phyloP scores from a whole-genome alignment of 1,140 invertebrate species.

The Trachymyrmex septentrionalis region DNA sequence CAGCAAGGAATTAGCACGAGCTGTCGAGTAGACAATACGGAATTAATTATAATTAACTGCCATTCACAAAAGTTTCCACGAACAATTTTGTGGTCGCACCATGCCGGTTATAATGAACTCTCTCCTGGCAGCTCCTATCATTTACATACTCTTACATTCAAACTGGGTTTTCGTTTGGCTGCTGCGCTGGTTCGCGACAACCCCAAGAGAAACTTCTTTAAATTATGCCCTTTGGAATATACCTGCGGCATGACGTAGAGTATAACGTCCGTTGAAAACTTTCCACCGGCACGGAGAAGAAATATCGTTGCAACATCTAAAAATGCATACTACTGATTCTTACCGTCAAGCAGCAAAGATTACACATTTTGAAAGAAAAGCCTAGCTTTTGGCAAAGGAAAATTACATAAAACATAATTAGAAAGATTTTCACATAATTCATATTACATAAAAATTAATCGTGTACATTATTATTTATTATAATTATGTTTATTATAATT shows the following conservation, averaged over 20 bases:
- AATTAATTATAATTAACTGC: slow-evolving; percentile 83
- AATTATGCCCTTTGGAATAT: slow-evolving; percentile 68
- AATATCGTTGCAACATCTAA: slow-evolving; percentile 10
- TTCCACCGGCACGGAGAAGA: neutral
- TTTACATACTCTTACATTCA: slow-evolving; percentile 73
- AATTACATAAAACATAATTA: neutral
- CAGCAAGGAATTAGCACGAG: slow-evolving; percentile 66
- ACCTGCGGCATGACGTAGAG: slow-evolving; percentile 45
- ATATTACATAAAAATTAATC: neutral
- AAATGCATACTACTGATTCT: slow-evolving; percentile 37
- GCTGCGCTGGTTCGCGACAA: slow-evolving; percentile 58
- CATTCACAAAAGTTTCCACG: slow-evolving; percentile 77
- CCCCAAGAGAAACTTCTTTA: slow-evolving; percentile 67
- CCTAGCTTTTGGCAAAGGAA: neutral
- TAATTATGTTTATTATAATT: no score
- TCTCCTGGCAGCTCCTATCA: slow-evolving; percentile 68
- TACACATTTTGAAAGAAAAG: slow-evolving; percentile 9
- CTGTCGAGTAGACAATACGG: slow-evolving; percentile 77
- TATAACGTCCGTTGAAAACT: slow-evolving; percentile 54
- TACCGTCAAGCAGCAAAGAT: neutral
- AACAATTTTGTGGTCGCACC: slow-evolving; percentile 67
- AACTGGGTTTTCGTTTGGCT: slow-evolving; percentile 39
- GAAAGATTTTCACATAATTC: no score
- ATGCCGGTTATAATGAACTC: slow-evolving; percentile 71
- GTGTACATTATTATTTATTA: neutral